A percentile compares a stretch with the other conserved stretches of the same genome.
Evolutionary conservation across 2,797 vertebrate genomes (phyloP).

Genomic region (Diceros bicornis): DNA sequence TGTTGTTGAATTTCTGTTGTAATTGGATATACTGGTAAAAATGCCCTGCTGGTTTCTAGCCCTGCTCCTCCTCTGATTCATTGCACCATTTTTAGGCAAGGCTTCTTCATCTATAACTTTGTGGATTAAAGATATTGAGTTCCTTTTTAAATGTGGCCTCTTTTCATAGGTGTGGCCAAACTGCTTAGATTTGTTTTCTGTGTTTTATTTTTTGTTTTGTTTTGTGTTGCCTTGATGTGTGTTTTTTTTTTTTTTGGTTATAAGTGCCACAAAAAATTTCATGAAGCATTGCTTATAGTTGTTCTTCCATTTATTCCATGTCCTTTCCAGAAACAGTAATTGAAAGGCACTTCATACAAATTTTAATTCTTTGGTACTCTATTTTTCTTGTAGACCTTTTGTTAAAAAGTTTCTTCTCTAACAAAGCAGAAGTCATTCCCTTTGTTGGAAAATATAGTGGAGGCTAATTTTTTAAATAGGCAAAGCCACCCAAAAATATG

Average conservation of each 20-base stretch:
- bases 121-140: background rate
- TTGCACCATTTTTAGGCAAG: background rate
- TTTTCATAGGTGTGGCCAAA: background rate
- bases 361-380: constrained; percentile 17
- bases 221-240: background rate
- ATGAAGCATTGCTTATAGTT: background rate
- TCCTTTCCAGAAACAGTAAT: background rate
- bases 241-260: background rate
- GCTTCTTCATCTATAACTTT: background rate
- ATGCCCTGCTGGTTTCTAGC: background rate
- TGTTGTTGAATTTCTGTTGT: background rate
- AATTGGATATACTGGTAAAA: background rate
- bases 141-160: background rate
- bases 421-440: background rate
- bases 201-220: background rate
- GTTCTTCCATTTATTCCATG: background rate
- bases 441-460: background rate
- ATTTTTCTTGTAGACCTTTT: constrained; percentile 60
- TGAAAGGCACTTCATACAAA: background rate
- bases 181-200: background rate
- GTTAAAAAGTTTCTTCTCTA: constrained; percentile 50
- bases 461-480: constrained; percentile 20
- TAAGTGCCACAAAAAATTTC: background rate
- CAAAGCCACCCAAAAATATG: background rate
- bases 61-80: background rate